Percentiles rank a stretch among this genome's conserved stretches.
These are phyloP conservation scores for Acyrthosiphon pisum DNA, from an alignment of 1,140 invertebrate species.

Conservation along the genomic window DNA sequence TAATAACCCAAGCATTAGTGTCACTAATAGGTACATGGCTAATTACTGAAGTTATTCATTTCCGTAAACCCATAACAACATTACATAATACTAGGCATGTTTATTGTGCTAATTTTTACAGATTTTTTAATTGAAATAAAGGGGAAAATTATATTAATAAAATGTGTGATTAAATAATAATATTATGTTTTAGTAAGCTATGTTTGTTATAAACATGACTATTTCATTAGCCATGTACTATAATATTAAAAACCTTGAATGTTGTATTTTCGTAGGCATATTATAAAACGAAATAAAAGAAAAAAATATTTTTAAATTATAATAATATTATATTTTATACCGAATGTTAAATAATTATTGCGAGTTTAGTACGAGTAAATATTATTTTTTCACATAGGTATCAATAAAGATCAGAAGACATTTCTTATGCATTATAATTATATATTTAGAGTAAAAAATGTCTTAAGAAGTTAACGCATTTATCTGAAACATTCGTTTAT, in stretches of 20 bases:
- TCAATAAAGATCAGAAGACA: not conserved
- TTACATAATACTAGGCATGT: not conserved
- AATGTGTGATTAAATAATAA: no score
- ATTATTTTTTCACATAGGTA: not conserved
- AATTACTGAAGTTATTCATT: not conserved
- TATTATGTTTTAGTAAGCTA: no score
- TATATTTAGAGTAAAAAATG: not conserved
- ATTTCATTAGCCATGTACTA: no score
- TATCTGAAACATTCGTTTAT: not conserved
- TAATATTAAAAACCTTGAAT: no score
- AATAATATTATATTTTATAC: not conserved
- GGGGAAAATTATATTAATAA: no score
- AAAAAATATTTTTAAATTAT: not conserved
- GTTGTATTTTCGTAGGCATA: not conserved
- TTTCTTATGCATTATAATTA: not conserved
- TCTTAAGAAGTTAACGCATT: not conserved
- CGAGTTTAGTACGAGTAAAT: not conserved
- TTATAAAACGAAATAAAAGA: not conserved
- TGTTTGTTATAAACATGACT: no score
- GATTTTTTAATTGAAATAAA: not conserved
- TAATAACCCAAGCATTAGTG: not conserved
- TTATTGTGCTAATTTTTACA: not conserved
- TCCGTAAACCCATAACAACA: no score
- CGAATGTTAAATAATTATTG: not conserved
- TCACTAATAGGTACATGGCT: not conserved